Base-by-base conservation (phyloP, 2,113 vertebrate species). In the Climacteris rufus region DNA sequence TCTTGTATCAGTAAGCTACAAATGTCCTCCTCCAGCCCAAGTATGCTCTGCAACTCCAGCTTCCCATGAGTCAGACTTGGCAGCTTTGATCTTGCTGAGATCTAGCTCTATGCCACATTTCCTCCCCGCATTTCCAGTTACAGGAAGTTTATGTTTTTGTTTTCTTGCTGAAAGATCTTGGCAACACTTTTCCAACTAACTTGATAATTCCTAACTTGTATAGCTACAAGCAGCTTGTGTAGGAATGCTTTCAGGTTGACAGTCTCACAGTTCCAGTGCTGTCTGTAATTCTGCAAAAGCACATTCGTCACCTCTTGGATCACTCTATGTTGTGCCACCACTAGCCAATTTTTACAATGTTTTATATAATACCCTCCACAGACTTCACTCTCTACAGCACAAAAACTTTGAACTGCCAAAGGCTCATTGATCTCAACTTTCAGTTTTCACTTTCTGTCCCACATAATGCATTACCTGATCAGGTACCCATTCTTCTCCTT, bases 371-470 rank as follows among this genome's bases (percentile, higher is more conserved):
- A 4, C 7, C 3, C 5, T 93, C 27, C 23, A 31, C 23, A 52
- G 7, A 13, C n/a, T 71, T 68, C 47, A n/a, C 7, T 74, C 16
- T 61, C 25, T 33, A 15, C 11, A 60, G 8, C 1, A 22, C 35
- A 68, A 77, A 63, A 83, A 7, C 5, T 87, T 80, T 11, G 1
- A 3, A 27, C 4, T 4, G 31, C 10, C 50, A 91, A 80, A 74
- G 35, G 5, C 10, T 57, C 19, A 28, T 17, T 65, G 21, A 69
- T 56, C 24, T 69, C 0, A 0, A 12, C 12, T 76, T 79, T 15
- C 7, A 47, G 18, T 64, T 83, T 89, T 86, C 2, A 2, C 3
- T 19, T 37, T 49, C 42, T 37, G 11, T 56, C 23, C 35, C 40
- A 54, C 28, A 20, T 2, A 65, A 40, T 35, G 11, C 12, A 57